Evolutionary conservation across 2,113 vertebrate species (phyloP), one percentile per base, ranked within the genome.

Genomic region (Progne subis): DNA sequence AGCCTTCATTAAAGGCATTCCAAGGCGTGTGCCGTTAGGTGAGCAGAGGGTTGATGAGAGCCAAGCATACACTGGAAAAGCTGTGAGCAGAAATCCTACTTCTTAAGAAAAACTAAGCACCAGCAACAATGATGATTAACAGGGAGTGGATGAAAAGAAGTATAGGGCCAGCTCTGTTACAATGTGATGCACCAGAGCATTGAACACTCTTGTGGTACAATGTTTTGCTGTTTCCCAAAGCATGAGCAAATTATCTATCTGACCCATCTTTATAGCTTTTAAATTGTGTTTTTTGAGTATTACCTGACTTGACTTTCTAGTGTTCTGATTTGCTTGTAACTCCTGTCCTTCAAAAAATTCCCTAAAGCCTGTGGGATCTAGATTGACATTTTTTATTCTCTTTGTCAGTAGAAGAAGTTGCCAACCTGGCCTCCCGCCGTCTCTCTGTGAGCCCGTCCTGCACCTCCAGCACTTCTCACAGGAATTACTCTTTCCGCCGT

Each of bases 381-480:
- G 97, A 90, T 59, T 98, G 94, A 98, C 94, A 52, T 97, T 83
- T 78, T 88, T 39, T 7, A 6, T 98, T 98, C 96, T 98, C 96
- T 96, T 95, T 98, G 98, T 96, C 98, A 99, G 98, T 99, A 99
- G 99, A 99, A 99, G 99, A 99, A 99, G 99, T 99, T 97, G 97
- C 99, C 96, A 99, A 99, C 97, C 97, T 99, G 98, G 98, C 99
- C 12, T 99, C 99, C 11, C 99, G 99, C 37, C 99, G 99, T 46
- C 98, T 99, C 25, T 99, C 99, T 3, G 99, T 99, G 93, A 99
- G 99, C 91, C 99, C 99, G 0, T 99, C 99, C 92, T 99, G 99
- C 46, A 98, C 99, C 55, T 99, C 99, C 95, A 99, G 99, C 37
- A 99, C 99, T 23, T 99, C 99, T n/a, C 99, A 99, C 72, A 98